These are phyloP conservation scores for Amblyornis subalaris DNA, from an alignment of 2,113 vertebrate genomes.

Conservation along the genomic window DNA sequence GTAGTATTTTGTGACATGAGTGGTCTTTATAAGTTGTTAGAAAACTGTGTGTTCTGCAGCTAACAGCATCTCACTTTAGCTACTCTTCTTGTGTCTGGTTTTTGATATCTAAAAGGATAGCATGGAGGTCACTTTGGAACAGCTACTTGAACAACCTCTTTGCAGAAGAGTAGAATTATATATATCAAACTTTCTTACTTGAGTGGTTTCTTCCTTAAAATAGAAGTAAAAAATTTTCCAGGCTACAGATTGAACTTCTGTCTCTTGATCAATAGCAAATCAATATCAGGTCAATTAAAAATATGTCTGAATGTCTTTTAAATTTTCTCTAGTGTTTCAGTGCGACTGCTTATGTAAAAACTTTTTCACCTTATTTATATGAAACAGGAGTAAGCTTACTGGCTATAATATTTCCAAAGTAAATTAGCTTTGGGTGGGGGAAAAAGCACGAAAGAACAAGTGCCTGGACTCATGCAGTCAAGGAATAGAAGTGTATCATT, in stretches of 20 bases:
- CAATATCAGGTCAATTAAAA: background rate
- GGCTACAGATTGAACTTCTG: background rate
- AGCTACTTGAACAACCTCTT: background rate
- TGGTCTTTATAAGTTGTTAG: background rate
- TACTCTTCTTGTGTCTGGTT: background rate
- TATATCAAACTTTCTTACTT: background rate
- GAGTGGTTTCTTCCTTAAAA: background rate
- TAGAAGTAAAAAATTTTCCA: background rate
- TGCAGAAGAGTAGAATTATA: background rate
- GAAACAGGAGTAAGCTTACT: background rate
- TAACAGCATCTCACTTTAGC: background rate
- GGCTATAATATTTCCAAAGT: background rate
- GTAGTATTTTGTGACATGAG: background rate
- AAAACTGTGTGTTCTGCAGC: background rate
- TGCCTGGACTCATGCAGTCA: background rate
- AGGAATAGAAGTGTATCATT: background rate
- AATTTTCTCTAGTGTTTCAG: background rate
- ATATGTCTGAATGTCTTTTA: background rate
- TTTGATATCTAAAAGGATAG: background rate
- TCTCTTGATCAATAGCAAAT: background rate
- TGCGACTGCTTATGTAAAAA: background rate
- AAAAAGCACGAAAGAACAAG: background rate
- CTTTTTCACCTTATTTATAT: background rate
- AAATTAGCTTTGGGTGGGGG: background rate
- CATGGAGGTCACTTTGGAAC: background rate